Percentiles rank a stretch among this genome's conserved stretches.
Evolutionary conservation across 2,888 invertebrate genomes (phyloP).

Genomic region (Pammene aurita): DNA sequence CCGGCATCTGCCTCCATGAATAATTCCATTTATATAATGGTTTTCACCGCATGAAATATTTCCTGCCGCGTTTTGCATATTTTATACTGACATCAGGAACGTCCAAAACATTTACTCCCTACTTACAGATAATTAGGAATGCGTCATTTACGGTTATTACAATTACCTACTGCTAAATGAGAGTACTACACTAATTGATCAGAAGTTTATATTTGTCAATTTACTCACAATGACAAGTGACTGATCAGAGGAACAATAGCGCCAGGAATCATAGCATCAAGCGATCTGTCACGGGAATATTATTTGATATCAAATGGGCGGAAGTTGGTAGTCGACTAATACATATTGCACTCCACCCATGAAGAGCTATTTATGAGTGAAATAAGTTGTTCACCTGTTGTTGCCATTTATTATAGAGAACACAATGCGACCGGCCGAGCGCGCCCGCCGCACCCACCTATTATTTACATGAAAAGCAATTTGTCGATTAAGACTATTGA

Average conservation of each 20-base stretch:
- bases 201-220: slow-evolving; percentile 21
- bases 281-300: slow-evolving; percentile 61
- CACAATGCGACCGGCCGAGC: slow-evolving; percentile 72
- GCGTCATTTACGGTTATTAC: slow-evolving; percentile 31
- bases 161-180: slow-evolving; percentile 1
- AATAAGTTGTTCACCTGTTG: slow-evolving; percentile 83
- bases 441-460: slow-evolving; percentile 70
- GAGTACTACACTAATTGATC: background rate
- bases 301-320: slow-evolving; percentile 65
- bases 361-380: slow-evolving; percentile 80
- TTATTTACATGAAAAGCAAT: slow-evolving; percentile 67
- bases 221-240: slow-evolving; percentile 22
- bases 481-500: slow-evolving; percentile 53
- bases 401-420: slow-evolving; percentile 79
- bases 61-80: slow-evolving; percentile 77
- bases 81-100: slow-evolving; percentile 74
- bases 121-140: slow-evolving; percentile 21
- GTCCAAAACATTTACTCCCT: slow-evolving; percentile 54
- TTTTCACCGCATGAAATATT: slow-evolving; percentile 78
- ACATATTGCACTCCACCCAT: slow-evolving; percentile 81
- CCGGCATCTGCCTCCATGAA: slow-evolving; percentile 74
- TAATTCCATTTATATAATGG: slow-evolving; percentile 79
- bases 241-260: slow-evolving; percentile 29
- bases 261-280: slow-evolving; percentile 52
- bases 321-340: slow-evolving; percentile 69